Evolutionary conservation across 1,140 invertebrate genomes (phyloP).

Genomic region (Calephelis nemesis): DNA sequence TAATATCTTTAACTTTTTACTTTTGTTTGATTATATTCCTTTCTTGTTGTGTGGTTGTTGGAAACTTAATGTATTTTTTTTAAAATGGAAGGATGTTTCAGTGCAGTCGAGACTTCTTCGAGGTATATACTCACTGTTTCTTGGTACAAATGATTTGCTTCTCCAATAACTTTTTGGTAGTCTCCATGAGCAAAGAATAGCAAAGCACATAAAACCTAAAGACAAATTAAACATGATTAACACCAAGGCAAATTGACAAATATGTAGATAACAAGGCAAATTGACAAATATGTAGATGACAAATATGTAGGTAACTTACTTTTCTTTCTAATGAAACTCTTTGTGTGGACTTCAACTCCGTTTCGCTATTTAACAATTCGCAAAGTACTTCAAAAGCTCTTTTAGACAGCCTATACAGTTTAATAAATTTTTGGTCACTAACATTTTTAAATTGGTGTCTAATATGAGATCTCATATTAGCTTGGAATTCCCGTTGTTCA

Average conservation of each 20-base stretch:
- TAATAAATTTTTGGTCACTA: slow-evolving; percentile 7
- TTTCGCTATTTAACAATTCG: background rate
- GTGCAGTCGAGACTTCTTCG: slow-evolving; percentile 19
- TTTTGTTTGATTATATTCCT: slow-evolving; percentile 24
- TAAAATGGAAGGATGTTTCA: slow-evolving; percentile 19
- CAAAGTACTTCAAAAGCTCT: background rate
- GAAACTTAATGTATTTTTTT: slow-evolving; percentile 28
- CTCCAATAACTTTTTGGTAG: slow-evolving; percentile 3
- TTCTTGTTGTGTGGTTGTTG: slow-evolving; percentile 21
- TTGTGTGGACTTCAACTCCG: slow-evolving; percentile 3
- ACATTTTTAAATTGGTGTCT: background rate
- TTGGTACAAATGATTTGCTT: slow-evolving; percentile 20
- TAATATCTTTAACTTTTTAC: slow-evolving; percentile 8
- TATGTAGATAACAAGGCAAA: background rate
- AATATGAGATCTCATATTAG: background rate
- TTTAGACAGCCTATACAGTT: background rate
- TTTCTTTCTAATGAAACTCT: background rate
- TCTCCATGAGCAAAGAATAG: slow-evolving; percentile 11
- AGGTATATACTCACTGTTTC: slow-evolving; percentile 16
- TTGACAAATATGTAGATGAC: background rate
- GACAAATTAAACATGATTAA: background rate
- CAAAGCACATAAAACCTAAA: slow-evolving; percentile 18
- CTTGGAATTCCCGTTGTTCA: slow-evolving; percentile 6
- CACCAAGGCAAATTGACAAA: background rate
- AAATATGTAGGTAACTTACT: slow-evolving; percentile 4